Evolutionary conservation across 2,113 vertebrate species (phyloP).

Genomic region (Stigmatopora nigra): DNA sequence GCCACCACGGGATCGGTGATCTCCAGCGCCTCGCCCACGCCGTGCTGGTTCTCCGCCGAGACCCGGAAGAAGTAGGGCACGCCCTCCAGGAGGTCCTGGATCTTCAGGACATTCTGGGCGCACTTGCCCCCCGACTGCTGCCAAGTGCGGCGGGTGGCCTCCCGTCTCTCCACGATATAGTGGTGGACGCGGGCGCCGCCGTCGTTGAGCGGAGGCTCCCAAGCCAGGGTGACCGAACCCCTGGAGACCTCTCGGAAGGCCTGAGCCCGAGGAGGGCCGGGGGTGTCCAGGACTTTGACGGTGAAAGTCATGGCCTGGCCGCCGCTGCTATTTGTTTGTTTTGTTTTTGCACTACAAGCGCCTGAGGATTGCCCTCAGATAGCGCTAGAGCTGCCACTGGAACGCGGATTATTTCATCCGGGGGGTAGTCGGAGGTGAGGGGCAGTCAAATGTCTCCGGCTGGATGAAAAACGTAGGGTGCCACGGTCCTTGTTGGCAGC

Average conservation of each 20-base stretch:
- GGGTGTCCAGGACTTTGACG: conserved; percentile 90
- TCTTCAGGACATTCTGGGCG: conserved; percentile 75
- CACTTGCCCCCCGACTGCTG: conserved; percentile 85
- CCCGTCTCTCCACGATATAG: conserved; percentile 87
- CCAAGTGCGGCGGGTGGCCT: conserved; percentile 95
- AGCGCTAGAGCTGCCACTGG: too few relatives aligned
- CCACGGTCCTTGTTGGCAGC: too few relatives aligned
- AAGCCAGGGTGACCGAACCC: conserved; percentile 80
- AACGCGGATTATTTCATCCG: too few relatives aligned
- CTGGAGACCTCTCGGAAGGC: conserved; percentile 83
- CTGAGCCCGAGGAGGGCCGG: conserved; percentile 83
- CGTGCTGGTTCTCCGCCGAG: conserved; percentile 91
- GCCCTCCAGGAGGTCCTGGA: conserved; percentile 83
- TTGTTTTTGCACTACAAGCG: too few relatives aligned
- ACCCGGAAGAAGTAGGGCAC: conserved; percentile 92
- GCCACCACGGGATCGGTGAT: conserved; percentile 83
- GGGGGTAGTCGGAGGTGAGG: too few relatives aligned
- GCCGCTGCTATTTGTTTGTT: too few relatives aligned
- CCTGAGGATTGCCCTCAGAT: too few relatives aligned
- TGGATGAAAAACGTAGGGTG: too few relatives aligned
- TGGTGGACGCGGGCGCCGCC: conserved; percentile 90
- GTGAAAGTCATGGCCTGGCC: conserved; percentile 83
- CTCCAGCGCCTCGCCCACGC: conserved; percentile 86
- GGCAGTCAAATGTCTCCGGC: too few relatives aligned
- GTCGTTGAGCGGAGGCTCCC: conserved; percentile 88